phyloP scores from a whole-genome alignment of 1,140 invertebrate genomes.

The Elysia chlorotica region DNA sequence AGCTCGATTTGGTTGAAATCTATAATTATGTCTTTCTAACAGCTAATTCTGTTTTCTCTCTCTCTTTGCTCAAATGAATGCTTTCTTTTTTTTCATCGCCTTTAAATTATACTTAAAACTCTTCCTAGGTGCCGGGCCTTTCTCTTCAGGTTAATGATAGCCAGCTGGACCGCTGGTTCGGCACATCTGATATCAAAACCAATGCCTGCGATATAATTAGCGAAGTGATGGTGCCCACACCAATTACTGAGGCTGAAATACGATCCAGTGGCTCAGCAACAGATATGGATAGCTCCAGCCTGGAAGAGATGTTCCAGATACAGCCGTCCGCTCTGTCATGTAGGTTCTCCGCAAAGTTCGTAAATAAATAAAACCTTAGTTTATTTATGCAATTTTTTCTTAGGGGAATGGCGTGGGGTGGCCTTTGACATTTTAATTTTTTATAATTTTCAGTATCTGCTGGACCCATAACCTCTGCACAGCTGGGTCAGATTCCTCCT shows the following conservation, averaged over 20 bases:
- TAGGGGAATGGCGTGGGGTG: no score
- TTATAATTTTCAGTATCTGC: conserved; percentile 36
- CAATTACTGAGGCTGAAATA: conserved; percentile 19
- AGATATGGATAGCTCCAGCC: conserved; percentile 30
- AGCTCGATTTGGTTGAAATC: no score
- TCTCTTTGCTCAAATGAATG: no score
- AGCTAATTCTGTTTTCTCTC: no score
- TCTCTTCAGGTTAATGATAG: conserved; percentile 65
- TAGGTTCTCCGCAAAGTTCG: no score
- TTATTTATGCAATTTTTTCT: no score
- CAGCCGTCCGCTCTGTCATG: conserved; percentile 44
- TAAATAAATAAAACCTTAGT: no score
- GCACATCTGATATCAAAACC: conserved; percentile 74
- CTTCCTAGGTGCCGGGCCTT: conserved; percentile 26
- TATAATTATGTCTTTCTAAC: no score
- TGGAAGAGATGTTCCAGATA: conserved; percentile 54
- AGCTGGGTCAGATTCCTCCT: conserved; percentile 42
- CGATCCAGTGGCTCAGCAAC: neutral
- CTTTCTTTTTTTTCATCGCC: neutral
- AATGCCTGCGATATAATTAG: conserved; percentile 79
- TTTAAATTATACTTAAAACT: neutral
- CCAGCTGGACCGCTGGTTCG: conserved; percentile 77
- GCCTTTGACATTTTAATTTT: neutral
- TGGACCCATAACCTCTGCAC: conserved; percentile 51
- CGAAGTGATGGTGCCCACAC: conserved; percentile 67